Evolutionary conservation across 2,888 invertebrate species (phyloP).

Genomic region (Phymatocera aterrima): DNA sequence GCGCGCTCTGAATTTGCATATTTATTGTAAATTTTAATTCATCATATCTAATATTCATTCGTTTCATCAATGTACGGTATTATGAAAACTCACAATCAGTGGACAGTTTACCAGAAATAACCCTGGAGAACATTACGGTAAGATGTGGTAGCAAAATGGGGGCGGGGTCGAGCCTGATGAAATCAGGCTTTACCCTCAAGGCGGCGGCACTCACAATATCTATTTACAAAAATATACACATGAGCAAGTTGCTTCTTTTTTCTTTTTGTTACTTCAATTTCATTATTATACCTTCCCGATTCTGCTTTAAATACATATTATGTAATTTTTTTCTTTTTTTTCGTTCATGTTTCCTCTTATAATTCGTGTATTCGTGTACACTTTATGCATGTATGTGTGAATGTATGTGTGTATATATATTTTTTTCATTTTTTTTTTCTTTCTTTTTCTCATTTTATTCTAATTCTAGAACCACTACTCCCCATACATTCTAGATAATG

Average conservation of each 20-base stretch:
- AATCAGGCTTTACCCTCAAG: constrained; percentile 64
- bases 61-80: too few relatives aligned
- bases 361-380: constrained; percentile 57
- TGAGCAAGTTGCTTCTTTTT: constrained; percentile 73
- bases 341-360: constrained; percentile 48
- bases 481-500: constrained; percentile 68
- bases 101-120: constrained; percentile 59
- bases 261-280: too few relatives aligned
- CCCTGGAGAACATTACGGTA: constrained; percentile 64
- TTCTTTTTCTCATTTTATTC: constrained; percentile 54
- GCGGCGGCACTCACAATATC: constrained; percentile 71
- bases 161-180: constrained; percentile 60
- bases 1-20: not conserved
- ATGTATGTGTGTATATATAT: constrained; percentile 22
- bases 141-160: constrained; percentile 72
- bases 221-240: constrained; percentile 74
- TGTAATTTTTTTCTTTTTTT: constrained; percentile 48
- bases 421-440: constrained; percentile 47
- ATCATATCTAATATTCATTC: constrained; percentile 46
- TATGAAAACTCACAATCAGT: constrained; percentile 40
- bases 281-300: constrained; percentile 36
- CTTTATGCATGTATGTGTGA: constrained; percentile 48
- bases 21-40: constrained; percentile 18
- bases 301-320: constrained; percentile 43
- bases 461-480: constrained; percentile 67